phyloP scores from a whole-genome alignment of 1,140 invertebrate species.

The Agrypnia vestita region DNA sequence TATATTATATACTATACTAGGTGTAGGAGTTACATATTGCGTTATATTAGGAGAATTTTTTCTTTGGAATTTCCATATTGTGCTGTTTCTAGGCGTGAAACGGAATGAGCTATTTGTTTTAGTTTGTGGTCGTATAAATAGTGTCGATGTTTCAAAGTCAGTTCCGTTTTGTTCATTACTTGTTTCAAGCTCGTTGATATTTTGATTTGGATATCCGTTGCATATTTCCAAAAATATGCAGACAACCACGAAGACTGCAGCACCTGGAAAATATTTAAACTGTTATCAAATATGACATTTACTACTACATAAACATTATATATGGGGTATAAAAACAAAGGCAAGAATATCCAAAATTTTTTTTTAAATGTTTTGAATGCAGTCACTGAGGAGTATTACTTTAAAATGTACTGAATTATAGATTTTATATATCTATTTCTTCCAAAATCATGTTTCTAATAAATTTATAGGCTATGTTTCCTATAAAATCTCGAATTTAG shows the following conservation, averaged over 20 bases:
- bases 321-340: too few relatives aligned
- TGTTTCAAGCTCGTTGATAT: neutral
- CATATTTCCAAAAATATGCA: constrained; percentile 31
- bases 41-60: neutral
- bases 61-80: constrained; percentile 33
- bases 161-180: constrained; percentile 30
- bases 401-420: too few relatives aligned
- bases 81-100: constrained; percentile 43
- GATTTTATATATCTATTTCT: too few relatives aligned
- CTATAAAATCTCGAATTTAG: too few relatives aligned
- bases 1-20: constrained; percentile 8
- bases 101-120: constrained; percentile 16
- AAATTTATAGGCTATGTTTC: too few relatives aligned
- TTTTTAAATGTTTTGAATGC: too few relatives aligned
- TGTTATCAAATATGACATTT: too few relatives aligned
- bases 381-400: too few relatives aligned
- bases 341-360: too few relatives aligned
- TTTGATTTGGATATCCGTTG: constrained; percentile 39
- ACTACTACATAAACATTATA: too few relatives aligned
- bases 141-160: constrained; percentile 11
- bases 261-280: constrained; percentile 10
- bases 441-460: too few relatives aligned
- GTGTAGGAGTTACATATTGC: constrained; percentile 22
- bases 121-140: neutral
- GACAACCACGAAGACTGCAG: constrained; percentile 16